Evolutionary conservation across 2,113 vertebrate genomes (phyloP).

Genomic region (Oreochromis aureus): DNA sequence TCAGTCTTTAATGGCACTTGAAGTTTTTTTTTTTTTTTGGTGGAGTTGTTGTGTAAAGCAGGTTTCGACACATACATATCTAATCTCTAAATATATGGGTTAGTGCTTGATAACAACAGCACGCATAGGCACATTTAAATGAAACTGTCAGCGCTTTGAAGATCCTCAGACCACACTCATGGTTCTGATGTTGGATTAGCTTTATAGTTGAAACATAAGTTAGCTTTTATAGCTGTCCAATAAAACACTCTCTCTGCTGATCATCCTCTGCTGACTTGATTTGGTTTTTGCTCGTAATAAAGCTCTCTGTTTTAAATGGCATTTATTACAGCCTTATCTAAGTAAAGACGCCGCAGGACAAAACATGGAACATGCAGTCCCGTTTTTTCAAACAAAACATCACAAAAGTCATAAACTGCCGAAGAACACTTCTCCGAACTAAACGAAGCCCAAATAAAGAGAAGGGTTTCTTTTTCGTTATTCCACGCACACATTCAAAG

Average conservation of each 20-base stretch:
- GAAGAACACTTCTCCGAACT: background rate
- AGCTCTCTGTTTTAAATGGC: background rate
- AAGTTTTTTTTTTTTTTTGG: background rate
- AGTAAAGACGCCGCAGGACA: background rate
- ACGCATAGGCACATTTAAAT: background rate
- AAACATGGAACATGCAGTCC: background rate
- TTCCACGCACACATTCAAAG: background rate
- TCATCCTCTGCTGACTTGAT: background rate
- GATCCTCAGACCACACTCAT: slow-evolving; percentile 45
- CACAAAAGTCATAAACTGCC: background rate
- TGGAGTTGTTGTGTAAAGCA: background rate
- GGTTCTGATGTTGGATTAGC: slow-evolving; percentile 13
- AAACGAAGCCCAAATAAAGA: background rate
- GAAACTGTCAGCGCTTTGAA: slow-evolving; percentile 29
- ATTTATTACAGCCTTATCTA: background rate
- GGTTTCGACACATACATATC: background rate
- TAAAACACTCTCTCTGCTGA: slow-evolving; percentile 30
- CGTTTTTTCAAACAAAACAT: background rate
- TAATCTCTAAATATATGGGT: background rate
- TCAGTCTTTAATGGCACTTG: background rate
- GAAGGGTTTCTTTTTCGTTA: background rate
- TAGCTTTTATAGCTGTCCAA: slow-evolving; percentile 24
- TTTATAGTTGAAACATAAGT: slow-evolving; percentile 46
- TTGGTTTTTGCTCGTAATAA: background rate
- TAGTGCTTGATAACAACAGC: background rate